Evolutionary conservation across 1,140 invertebrate genomes (phyloP).

Genomic region (Meloidogyne exigua): DNA sequence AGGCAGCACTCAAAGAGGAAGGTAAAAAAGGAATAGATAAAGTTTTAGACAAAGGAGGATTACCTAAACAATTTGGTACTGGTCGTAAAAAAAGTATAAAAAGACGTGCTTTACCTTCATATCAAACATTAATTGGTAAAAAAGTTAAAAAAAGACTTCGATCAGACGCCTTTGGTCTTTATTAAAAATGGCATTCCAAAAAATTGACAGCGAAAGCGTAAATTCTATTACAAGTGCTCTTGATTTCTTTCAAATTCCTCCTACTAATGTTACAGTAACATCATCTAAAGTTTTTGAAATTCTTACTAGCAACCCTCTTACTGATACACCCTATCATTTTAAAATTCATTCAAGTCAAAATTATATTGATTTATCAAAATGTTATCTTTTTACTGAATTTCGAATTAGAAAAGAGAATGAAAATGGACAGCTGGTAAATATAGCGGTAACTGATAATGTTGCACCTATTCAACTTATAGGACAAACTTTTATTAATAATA

Average conservation of each 20-base stretch:
- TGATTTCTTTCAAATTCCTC: too few relatives aligned
- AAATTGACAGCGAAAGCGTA: too few relatives aligned
- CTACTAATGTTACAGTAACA: too few relatives aligned
- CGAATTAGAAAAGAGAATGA: slow-evolving; percentile 12
- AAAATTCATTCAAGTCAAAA: neutral
- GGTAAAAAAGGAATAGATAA: slow-evolving; percentile 8
- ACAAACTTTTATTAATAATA: too few relatives aligned
- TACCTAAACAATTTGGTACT: slow-evolving; percentile 2
- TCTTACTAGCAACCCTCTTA: too few relatives aligned
- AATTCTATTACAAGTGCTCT: too few relatives aligned
- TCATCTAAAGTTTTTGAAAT: too few relatives aligned
- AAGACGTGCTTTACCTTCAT: neutral
- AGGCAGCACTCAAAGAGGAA: neutral
- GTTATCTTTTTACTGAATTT: slow-evolving; percentile 16
- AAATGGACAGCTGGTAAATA: neutral
- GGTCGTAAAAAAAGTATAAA: neutral
- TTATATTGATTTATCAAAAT: slow-evolving; percentile 11
- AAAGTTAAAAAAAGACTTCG: neutral
- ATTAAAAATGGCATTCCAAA: slow-evolving; percentile 7
- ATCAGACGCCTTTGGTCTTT: slow-evolving; percentile 7
- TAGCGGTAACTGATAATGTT: too few relatives aligned
- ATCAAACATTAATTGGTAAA: slow-evolving; percentile 10
- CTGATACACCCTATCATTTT: too few relatives aligned
- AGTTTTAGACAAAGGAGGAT: neutral
- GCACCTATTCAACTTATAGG: too few relatives aligned